Conservation (phyloP, 2,113 vertebrate genomes). For the Myxocyprinus asiaticus region DNA sequence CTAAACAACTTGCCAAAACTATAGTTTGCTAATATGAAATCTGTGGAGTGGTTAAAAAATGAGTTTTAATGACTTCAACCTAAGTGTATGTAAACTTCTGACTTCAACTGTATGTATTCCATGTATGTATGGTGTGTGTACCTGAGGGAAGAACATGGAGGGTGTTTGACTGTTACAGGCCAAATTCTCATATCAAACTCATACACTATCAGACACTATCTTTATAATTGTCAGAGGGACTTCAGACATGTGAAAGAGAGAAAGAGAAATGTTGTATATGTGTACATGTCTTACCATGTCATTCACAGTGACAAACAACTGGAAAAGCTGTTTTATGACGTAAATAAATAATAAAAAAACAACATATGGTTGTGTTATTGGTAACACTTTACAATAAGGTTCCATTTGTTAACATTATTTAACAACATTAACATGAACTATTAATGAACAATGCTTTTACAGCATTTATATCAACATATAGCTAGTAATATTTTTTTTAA, state of each 20-base stretch:
- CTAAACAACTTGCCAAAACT: too few relatives aligned
- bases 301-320: conserved; percentile 29
- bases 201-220: background rate
- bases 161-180: conserved; percentile 3
- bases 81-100: too few relatives aligned
- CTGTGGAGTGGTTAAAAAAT: too few relatives aligned
- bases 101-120: background rate
- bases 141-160: background rate
- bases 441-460: too few relatives aligned
- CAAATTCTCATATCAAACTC: background rate
- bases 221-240: conserved; percentile 10
- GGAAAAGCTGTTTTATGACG: conserved; percentile 49
- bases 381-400: too few relatives aligned
- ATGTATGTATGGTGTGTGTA: background rate
- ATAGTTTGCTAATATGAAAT: too few relatives aligned
- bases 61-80: too few relatives aligned
- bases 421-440: too few relatives aligned
- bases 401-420: too few relatives aligned
- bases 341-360: conserved; percentile 41
- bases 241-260: background rate
- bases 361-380: too few relatives aligned
- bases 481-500: too few relatives aligned
- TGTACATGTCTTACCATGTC: background rate
- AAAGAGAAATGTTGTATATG: background rate
- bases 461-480: too few relatives aligned